Conservation (phyloP, 2,113 vertebrate species). For the Leptodactylus fuscus region DNA sequence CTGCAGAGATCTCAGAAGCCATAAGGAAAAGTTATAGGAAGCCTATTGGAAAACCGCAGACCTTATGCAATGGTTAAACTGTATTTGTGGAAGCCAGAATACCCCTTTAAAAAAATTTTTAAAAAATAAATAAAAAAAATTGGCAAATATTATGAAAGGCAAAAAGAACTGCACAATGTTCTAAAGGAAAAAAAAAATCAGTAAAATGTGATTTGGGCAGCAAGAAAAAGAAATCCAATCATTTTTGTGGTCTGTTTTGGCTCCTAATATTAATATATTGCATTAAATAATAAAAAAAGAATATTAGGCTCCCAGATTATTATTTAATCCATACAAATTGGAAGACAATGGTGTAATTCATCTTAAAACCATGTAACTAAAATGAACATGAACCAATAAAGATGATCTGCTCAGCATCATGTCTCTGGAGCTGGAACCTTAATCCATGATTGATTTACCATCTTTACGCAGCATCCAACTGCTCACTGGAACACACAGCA, state of each 20-base stretch:
- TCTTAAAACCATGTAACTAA: conserved; percentile 37
- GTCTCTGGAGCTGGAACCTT: conserved; percentile 38
- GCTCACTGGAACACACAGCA: conserved; percentile 46
- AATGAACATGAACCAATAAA: conserved; percentile 47
- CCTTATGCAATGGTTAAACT: too few relatives aligned
- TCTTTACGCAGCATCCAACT: conserved; percentile 23
- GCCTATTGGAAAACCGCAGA: too few relatives aligned
- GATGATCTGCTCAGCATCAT: conserved; percentile 35
- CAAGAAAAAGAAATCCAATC: background rate
- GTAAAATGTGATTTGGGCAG: background rate
- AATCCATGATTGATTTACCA: conserved; percentile 44
- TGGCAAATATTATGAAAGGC: too few relatives aligned
- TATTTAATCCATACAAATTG: conserved; percentile 30
- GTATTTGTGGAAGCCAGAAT: too few relatives aligned
- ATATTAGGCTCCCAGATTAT: conserved; percentile 3
- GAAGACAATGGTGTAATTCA: conserved; percentile 23
- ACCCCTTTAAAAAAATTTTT: too few relatives aligned
- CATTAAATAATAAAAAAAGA: conserved; percentile 14
- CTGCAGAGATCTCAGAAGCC: too few relatives aligned
- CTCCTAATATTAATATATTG: conserved; percentile 18
- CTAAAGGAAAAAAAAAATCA: background rate
- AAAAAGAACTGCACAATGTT: too few relatives aligned
- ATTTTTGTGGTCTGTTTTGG: background rate
- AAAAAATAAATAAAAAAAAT: too few relatives aligned
- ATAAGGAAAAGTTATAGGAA: too few relatives aligned